These are phyloP conservation scores for Spodoptera exigua DNA, from an alignment of 2,888 invertebrate species.

Conservation along the genomic window DNA sequence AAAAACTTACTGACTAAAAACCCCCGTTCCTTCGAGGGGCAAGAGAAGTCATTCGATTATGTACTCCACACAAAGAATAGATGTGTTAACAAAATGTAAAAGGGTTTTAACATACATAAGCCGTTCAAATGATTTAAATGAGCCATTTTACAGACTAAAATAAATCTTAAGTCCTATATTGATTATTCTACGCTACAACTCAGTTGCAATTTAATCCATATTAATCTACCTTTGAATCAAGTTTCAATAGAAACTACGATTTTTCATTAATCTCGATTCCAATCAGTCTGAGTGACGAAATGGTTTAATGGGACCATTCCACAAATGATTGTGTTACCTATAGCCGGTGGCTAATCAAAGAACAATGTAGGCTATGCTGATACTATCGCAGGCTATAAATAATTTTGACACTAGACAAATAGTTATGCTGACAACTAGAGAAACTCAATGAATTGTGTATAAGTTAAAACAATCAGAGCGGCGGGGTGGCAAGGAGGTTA, in stretches of 20 bases:
- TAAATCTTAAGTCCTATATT: too few species aligned
- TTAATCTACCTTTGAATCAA: background rate
- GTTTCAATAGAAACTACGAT: conserved; percentile 22
- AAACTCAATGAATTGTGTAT: conserved; percentile 25
- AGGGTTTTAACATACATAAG: too few species aligned
- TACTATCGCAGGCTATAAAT: conserved; percentile 53
- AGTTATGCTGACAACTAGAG: conserved; percentile 25
- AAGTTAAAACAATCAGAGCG: background rate
- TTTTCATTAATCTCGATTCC: conserved; percentile 27
- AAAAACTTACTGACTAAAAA: too few species aligned
- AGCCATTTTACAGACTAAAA: too few species aligned
- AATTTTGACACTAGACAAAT: conserved; percentile 41
- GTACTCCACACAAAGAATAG: too few species aligned
- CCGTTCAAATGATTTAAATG: too few species aligned
- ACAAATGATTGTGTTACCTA: conserved; percentile 39
- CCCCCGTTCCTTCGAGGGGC: too few species aligned
- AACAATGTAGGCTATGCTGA: conserved; percentile 39
- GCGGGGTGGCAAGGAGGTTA: background rate
- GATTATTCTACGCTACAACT: too few species aligned
- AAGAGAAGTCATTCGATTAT: too few species aligned
- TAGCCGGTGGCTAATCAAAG: conserved; percentile 40
- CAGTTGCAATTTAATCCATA: too few species aligned
- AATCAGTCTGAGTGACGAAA: conserved; percentile 31
- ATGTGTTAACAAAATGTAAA: too few species aligned
- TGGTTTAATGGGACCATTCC: conserved; percentile 30